A percentile compares a stretch with the other conserved stretches of the same genome.
phyloP scores from a whole-genome alignment of 2,888 invertebrate species.

The Rhogogaster chlorosoma region DNA sequence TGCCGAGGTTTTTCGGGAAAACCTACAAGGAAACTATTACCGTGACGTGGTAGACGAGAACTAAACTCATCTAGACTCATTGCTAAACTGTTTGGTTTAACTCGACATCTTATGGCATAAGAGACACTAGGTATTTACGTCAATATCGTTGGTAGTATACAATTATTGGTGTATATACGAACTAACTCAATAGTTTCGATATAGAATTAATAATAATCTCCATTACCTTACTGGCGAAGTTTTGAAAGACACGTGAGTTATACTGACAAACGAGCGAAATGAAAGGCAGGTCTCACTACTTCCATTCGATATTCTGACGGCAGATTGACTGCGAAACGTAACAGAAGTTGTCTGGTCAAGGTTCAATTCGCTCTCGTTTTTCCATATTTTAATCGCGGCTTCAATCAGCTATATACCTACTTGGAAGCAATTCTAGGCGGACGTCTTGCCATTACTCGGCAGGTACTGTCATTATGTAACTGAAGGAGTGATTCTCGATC shows the following conservation, averaged over 20 bases:
- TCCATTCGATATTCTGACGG: neutral
- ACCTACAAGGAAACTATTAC: neutral
- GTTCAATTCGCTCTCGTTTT: neutral
- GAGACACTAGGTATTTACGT: neutral
- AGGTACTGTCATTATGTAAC: neutral
- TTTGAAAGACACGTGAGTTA: conserved; percentile 11
- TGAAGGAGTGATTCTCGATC: neutral
- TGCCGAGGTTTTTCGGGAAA: neutral
- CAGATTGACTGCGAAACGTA: conserved; percentile 17
- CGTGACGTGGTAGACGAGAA: neutral
- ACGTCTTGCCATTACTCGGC: neutral
- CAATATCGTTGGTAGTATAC: neutral
- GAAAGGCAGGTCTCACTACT: neutral
- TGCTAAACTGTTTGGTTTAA: neutral
- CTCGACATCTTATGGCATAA: neutral
- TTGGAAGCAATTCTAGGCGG: neutral
- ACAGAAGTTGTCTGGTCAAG: conserved; percentile 15
- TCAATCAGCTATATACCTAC: neutral
- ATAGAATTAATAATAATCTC: neutral
- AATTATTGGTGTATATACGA: neutral
- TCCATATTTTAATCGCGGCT: neutral
- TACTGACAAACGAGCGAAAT: neutral
- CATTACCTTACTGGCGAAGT: neutral
- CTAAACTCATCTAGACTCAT: neutral
- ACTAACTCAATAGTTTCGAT: neutral